Evolutionary conservation across 2,888 invertebrate genomes (phyloP).

Genomic region (Thereva unica): DNA sequence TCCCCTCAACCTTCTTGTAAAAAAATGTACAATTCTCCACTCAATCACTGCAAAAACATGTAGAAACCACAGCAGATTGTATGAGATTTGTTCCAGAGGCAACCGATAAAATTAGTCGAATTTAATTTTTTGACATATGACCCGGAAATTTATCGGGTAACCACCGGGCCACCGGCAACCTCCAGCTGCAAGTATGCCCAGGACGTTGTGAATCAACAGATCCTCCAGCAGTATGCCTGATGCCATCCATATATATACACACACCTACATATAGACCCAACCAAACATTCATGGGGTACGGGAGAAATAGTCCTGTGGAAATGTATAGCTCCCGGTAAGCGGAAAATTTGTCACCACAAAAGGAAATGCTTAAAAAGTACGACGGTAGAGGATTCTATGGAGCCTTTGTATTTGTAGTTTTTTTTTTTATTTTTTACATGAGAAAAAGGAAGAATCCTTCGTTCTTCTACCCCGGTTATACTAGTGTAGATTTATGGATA

Average conservation of each 20-base stretch:
- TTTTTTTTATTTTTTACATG: too few relatives aligned
- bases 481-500: too few relatives aligned
- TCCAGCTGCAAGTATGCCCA: conserved; percentile 14
- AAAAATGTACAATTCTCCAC: too few relatives aligned
- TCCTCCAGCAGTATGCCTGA: conserved; percentile 8
- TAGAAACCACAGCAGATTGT: neutral
- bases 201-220: conserved; percentile 29
- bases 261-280: neutral
- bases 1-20: too few relatives aligned
- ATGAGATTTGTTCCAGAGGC: conserved; percentile 5
- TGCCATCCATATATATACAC: neutral
- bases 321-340: conserved; percentile 26
- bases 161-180: conserved; percentile 1
- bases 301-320: neutral
- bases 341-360: conserved; percentile 35
- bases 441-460: too few relatives aligned
- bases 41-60: too few relatives aligned
- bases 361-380: conserved; percentile 30
- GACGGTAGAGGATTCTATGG: conserved; percentile 9
- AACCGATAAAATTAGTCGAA: conserved; percentile 32
- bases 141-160: conserved; percentile 32
- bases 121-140: conserved; percentile 36
- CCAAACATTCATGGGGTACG: too few relatives aligned
- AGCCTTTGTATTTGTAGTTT: conserved; percentile 1
- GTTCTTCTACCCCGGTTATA: too few relatives aligned